phyloP scores from a whole-genome alignment of 2,113 vertebrate species.

The Atractosteus spatula region DNA sequence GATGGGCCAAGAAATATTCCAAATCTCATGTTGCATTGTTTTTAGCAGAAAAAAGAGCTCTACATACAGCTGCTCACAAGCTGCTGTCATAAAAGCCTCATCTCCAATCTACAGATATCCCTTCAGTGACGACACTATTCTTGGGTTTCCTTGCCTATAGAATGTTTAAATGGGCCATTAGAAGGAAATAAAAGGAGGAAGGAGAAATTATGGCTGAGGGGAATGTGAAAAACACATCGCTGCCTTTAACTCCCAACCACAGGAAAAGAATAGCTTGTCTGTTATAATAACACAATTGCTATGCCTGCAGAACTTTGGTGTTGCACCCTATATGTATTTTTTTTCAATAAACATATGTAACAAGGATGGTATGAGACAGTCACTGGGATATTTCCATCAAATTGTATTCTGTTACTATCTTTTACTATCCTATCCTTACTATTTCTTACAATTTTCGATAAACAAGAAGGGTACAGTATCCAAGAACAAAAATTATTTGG shows the following conservation, averaged over 20 bases:
- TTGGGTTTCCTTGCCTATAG: neutral
- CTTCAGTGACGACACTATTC: conserved; percentile 2
- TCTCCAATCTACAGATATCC: conserved; percentile 15
- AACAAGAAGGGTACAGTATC: no score
- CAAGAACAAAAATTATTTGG: no score
- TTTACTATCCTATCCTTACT: no score
- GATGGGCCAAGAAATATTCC: conserved; percentile 66
- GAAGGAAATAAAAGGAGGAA: neutral
- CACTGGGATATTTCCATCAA: no score
- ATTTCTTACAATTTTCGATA: no score
- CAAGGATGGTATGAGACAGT: no score
- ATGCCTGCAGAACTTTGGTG: no score
- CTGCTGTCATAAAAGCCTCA: conserved; percentile 57
- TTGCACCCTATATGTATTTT: no score
- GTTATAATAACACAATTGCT: no score
- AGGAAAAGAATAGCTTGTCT: neutral
- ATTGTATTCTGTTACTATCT: no score
- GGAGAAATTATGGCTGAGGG: neutral
- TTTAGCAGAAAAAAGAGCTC: conserved; percentile 54
- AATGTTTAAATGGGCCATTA: neutral
- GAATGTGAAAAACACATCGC: neutral
- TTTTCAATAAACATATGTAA: no score
- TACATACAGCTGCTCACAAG: conserved; percentile 75
- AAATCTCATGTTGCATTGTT: conserved; percentile 68
- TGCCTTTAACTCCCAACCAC: neutral